Base-by-base conservation (phyloP, 37 sponge, comb jelly and placozoan species). In the Beroe ovata region DNA sequence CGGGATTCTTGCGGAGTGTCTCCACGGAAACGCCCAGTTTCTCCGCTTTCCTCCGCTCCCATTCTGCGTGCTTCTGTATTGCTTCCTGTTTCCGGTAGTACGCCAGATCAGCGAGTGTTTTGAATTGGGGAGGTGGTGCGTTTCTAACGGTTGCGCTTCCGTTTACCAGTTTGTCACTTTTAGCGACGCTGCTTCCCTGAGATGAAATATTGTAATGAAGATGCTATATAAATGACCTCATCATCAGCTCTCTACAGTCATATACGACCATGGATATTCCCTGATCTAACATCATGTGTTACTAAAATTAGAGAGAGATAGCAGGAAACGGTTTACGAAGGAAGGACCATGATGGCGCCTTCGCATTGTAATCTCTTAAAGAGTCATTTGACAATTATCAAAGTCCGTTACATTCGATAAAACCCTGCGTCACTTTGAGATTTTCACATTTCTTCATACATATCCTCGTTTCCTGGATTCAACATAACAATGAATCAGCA, bases 111-210 rank as follows among this genome's bases (percentile, higher is more conserved):
- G 84, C 84, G 6, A 77, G 28, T 1, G 84, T 32, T 23, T 42
- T 39, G 47, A 40, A 77, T 20, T 77, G 84, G 42, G 84, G 84
- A 1, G 84, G 84, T 54, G 84, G 84, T 1, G 84, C 84, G 84
- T 77, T 77, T 23, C 84, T 39, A 1, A 42, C 54, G 11, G 54
- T 39, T 0, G 36, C 84, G 28, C 28, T 36, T 0, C 84, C 84
- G 28, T 77, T 77, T 3, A 77, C 84, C 23, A 36, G 2, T n/a
- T 42, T 33, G 4, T 77, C 84, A 16, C 42, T 23, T 42, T 35
- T 39, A 2, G 84, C 28, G 2, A 77, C 84, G 21, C 84, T 77
- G 54, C 33, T 77, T 18, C 54, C 84, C 84, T 77, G 84, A 20
- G 34, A 11, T 6, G 54, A 11, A 47, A 47, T 47, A n/a, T n/a